phyloP scores from a whole-genome alignment of 2,888 invertebrate genomes.

The Hypselothyrea guttata region DNA sequence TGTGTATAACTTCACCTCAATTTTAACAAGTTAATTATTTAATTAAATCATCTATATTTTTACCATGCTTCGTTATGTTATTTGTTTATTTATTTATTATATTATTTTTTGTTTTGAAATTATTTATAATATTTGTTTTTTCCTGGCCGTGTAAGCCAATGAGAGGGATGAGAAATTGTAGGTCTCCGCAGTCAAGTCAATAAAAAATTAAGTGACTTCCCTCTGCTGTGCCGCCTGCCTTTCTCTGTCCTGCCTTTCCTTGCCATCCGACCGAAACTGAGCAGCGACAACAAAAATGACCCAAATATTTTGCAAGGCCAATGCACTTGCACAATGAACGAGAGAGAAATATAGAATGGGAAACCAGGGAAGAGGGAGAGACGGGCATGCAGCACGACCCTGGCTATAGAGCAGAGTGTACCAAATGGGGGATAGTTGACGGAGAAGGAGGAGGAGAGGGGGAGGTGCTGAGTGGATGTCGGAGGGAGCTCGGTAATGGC shows the following conservation, averaged over 20 bases:
- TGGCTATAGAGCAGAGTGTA: conserved; percentile 8
- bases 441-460: conserved; percentile 1
- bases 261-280: conserved; percentile 56
- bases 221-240: background rate
- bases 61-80: no score
- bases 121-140: no score
- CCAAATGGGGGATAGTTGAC: conserved; percentile 16
- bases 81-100: no score
- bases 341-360: conserved; percentile 19
- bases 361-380: conserved; percentile 10
- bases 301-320: conserved; percentile 76
- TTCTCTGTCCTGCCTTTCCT: conserved; percentile 1
- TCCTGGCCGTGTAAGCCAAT: background rate
- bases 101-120: no score
- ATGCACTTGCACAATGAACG: conserved; percentile 70
- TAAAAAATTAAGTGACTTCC: conserved; percentile 63
- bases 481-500: conserved; percentile 38
- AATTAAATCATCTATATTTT: no score
- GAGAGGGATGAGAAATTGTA: background rate
- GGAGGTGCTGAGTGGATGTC: background rate
- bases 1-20: no score
- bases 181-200: conserved; percentile 63
- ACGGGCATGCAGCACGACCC: background rate
- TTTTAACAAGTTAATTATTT: no score
- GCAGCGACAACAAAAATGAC: conserved; percentile 74